Percentiles rank a stretch among this genome's conserved stretches.
Conservation (phyloP, 2,888 invertebrate genomes). For the Drosophila ezoana region DNA sequence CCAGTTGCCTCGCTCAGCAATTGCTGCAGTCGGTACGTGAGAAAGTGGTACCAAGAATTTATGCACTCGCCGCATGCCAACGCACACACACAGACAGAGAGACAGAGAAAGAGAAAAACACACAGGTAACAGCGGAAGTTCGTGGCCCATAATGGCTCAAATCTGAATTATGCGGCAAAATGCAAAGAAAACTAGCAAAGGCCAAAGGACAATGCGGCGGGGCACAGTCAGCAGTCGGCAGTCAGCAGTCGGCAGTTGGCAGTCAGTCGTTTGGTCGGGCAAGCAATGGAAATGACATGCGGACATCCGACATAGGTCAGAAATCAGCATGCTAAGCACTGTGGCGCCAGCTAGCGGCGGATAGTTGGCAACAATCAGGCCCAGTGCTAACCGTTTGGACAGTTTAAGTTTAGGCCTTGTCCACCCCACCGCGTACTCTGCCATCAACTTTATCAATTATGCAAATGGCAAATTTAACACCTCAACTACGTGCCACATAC, state of each 20-base stretch:
- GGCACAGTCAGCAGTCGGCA: background rate
- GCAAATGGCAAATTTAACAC: slow-evolving; percentile 81
- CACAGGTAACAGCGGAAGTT: slow-evolving; percentile 63
- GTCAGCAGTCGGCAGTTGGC: background rate
- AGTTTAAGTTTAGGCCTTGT: slow-evolving; percentile 52
- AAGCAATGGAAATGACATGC: slow-evolving; percentile 71
- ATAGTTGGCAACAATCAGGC: slow-evolving; percentile 10
- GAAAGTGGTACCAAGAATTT: slow-evolving; percentile 62
- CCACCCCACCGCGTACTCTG: slow-evolving; percentile 6
- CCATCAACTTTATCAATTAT: slow-evolving; percentile 79
- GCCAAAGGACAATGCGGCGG: background rate
- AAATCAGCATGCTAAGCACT: slow-evolving; percentile 74
- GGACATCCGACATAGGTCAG: slow-evolving; percentile 78
- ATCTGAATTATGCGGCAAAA: slow-evolving; percentile 76
- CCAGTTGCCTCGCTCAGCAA: slow-evolving; percentile 22
- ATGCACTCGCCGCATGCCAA: slow-evolving; percentile 74
- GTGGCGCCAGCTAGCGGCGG: slow-evolving; percentile 38
- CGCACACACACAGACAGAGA: slow-evolving; percentile 6
- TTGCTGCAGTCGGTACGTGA: slow-evolving; percentile 62
- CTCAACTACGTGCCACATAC: slow-evolving; percentile 62
- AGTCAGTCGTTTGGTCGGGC: slow-evolving; percentile 6
- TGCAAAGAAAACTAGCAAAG: slow-evolving; percentile 28
- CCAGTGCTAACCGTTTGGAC: slow-evolving; percentile 41
- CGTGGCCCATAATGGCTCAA: slow-evolving; percentile 73
- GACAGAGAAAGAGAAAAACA: slow-evolving; percentile 14